Percentiles rank a stretch among this genome's conserved stretches.
Evolutionary conservation across 2,888 invertebrate species (phyloP).

Genomic region (Acronicta leporina): DNA sequence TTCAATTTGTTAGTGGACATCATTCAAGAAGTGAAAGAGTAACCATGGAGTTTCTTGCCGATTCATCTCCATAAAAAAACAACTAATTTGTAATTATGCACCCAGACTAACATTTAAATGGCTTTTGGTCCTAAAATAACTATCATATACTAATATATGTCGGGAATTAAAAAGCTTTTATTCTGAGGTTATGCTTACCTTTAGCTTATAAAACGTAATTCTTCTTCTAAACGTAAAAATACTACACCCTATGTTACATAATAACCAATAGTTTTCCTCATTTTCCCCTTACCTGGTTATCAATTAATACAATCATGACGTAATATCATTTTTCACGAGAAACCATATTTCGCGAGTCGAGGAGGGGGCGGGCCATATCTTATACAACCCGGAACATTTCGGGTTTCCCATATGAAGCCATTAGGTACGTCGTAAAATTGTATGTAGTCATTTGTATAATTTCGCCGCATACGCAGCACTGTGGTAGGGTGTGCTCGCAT

Average conservation of each 20-base stretch:
- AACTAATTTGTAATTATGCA: too few species aligned
- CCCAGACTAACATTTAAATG: too few species aligned
- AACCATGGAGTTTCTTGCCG: too few species aligned
- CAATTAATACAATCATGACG: slow-evolving; percentile 30
- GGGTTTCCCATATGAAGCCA: slow-evolving; percentile 67
- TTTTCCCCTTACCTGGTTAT: slow-evolving; percentile 6
- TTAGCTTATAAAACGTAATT: neutral
- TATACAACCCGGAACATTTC: slow-evolving; percentile 37
- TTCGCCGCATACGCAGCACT: slow-evolving; percentile 41
- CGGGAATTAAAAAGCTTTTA: too few species aligned
- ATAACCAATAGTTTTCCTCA: neutral
- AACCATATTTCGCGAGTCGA: slow-evolving; percentile 22
- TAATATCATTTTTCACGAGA: slow-evolving; percentile 15
- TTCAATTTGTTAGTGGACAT: too few species aligned
- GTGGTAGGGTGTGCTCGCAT: slow-evolving; percentile 31
- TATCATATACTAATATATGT: too few species aligned
- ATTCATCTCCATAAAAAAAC: too few species aligned
- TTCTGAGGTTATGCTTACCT: too few species aligned
- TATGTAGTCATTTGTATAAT: slow-evolving; percentile 76
- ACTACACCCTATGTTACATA: too few species aligned
- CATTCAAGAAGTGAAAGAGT: too few species aligned
- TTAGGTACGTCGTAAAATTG: slow-evolving; percentile 69
- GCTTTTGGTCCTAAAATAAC: too few species aligned
- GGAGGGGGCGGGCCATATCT: slow-evolving; percentile 13
- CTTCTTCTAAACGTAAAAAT: too few species aligned